Evolutionary conservation across 2,888 invertebrate genomes (phyloP), one percentile per base, ranked within the genome.

Genomic region (Drosophila monieri): DNA sequence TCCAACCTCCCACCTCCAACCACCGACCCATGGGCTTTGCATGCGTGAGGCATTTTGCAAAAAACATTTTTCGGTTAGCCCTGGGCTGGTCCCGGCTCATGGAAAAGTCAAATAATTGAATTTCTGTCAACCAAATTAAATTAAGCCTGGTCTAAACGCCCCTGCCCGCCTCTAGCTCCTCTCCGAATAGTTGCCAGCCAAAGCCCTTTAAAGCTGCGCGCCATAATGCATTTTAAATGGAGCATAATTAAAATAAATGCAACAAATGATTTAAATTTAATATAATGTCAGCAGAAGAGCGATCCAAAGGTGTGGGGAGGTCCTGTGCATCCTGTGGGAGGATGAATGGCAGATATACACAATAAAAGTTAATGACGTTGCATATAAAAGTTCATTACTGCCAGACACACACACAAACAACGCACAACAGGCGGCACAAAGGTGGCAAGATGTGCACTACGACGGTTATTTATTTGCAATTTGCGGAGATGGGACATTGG

Each of bases 181-280:
- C 30, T 30, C 4, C 39, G 12, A 6, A 1, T 15, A 18, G n/a
- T 23, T 47, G 27, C 35, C 32, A 12, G 32, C 61, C 52, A 67
- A 76, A 67, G 67, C 51, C 57, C 27, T 23, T 27, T 10, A 47
- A 43, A 47, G 53, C 44, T 43, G 47, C 37, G 41, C 52, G 27
- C 48, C 64, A 60, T 80, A 83, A 84, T 81, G 83, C 84, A 81
- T 81, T 84, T 83, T 81, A 79, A 84, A 83, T 78, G 46, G 83
- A 65, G 73, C 74, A 80, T 80, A 80, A 85, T 83, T 85, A 80
- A 83, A 83, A 85, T 85, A 85, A 83, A 83, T 84, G 83, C 83
- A 85, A 81, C 85, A 83, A 85, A 83, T 83, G 85, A 83, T 83
- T 83, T 85, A 85, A 85, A 83, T 85, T 85, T 83, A 83, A 85